Conservation (phyloP, 2,113 vertebrate genomes). For the Mirza zaza region DNA sequence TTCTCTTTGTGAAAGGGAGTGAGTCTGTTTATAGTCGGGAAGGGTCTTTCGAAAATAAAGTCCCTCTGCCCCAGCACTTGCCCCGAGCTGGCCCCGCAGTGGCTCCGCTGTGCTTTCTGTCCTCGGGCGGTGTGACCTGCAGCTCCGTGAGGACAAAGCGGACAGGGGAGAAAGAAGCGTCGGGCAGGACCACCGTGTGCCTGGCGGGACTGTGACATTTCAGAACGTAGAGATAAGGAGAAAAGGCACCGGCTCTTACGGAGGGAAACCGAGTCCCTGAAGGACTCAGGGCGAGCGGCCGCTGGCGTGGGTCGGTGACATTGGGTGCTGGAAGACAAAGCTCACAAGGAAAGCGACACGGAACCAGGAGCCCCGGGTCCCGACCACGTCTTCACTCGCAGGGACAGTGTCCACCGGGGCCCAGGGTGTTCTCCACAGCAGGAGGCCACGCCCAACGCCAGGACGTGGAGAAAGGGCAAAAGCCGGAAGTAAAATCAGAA, state of each 20-base stretch:
- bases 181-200: neutral
- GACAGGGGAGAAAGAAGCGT: too few relatives aligned
- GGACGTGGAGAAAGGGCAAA: neutral
- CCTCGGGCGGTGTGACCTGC: accelerated
- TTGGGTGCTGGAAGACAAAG: accelerated
- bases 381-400: accelerated
- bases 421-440: too few relatives aligned
- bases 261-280: neutral
- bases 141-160: accelerated
- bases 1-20: neutral
- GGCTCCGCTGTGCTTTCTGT: neutral
- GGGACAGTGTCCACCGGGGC: neutral
- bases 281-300: neutral
- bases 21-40: neutral
- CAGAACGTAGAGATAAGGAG: neutral
- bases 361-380: neutral
- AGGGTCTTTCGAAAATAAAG: neutral
- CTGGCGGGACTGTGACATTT: neutral
- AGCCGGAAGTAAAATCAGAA: too few relatives aligned
- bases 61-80: too few relatives aligned
- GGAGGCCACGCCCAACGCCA: neutral
- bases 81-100: accelerated
- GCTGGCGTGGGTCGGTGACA: accelerated
- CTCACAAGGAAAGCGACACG: neutral
- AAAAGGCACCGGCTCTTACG: neutral